These are phyloP conservation scores for Teleogryllus occipitalis DNA, from an alignment of 1,140 invertebrate species.

Conservation along the genomic window DNA sequence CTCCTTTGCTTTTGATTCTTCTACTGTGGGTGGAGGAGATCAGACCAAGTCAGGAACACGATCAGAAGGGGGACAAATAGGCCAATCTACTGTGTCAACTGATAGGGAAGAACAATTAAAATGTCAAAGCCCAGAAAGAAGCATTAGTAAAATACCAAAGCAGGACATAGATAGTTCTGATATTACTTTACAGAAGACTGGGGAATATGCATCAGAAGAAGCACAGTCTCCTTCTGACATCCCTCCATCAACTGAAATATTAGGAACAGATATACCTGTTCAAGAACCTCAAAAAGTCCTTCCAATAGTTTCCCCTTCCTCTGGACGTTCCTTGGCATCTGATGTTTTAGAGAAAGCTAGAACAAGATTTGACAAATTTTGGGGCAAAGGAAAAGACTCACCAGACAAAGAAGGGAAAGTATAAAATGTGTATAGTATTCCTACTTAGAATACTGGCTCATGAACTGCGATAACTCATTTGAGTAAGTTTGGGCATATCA, in stretches of 20 bases:
- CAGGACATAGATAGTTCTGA: neutral
- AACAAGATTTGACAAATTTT: constrained; percentile 78
- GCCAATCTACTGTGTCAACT: neutral
- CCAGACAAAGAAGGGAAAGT: constrained; percentile 17
- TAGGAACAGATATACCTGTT: neutral
- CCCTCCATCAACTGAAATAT: neutral
- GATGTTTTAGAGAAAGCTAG: constrained; percentile 74
- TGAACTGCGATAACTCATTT: neutral
- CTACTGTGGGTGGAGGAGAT: neutral
- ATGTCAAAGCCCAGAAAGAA: neutral
- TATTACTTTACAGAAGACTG: neutral
- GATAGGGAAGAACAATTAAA: neutral
- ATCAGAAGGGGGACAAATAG: neutral
- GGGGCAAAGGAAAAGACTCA: constrained; percentile 46
- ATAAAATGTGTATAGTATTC: constrained; percentile 7
- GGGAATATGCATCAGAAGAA: neutral
- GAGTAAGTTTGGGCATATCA: neutral
- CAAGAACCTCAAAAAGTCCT: constrained; percentile 26
- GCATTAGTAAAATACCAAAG: neutral
- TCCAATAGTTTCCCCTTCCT: constrained; percentile 36
- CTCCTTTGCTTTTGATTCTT: neutral
- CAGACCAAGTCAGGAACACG: neutral
- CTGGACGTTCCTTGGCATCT: constrained; percentile 50
- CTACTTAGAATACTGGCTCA: neutral
- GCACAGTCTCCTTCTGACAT: neutral